Evolutionary conservation across 1,140 invertebrate genomes (phyloP).

Genomic region (Helicoverpa zea): DNA sequence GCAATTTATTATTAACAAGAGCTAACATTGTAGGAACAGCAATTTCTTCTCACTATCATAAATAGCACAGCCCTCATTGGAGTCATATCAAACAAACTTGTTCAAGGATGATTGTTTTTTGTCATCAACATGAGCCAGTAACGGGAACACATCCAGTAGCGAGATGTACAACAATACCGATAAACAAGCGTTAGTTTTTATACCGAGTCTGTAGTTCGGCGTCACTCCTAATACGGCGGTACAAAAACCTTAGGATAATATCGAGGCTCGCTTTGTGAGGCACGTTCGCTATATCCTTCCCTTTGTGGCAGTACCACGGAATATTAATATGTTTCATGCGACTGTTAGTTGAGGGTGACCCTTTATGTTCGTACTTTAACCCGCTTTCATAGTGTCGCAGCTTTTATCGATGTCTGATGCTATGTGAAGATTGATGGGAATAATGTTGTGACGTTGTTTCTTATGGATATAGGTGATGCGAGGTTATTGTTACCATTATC

Average conservation of each 20-base stretch:
- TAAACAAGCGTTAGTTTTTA: slow-evolving; percentile 47
- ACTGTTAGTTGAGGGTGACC: slow-evolving; percentile 8
- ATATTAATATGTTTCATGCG: slow-evolving; percentile 46
- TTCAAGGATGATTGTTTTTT: background rate
- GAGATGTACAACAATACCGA: slow-evolving; percentile 15
- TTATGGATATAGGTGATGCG: too few species aligned
- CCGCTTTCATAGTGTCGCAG: background rate
- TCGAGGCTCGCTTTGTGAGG: slow-evolving; percentile 69
- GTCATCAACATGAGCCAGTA: background rate
- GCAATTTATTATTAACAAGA: too few species aligned
- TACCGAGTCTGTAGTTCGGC: slow-evolving; percentile 57
- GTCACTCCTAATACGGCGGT: slow-evolving; percentile 65
- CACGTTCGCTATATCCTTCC: slow-evolving; percentile 75
- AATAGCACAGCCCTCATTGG: background rate
- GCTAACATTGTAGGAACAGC: background rate
- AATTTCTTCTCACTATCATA: background rate
- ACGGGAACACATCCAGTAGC: background rate
- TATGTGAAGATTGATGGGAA: too few species aligned
- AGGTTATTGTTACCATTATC: too few species aligned
- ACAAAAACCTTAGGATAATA: slow-evolving; percentile 71
- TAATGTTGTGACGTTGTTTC: too few species aligned
- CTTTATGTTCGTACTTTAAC: slow-evolving; percentile 10
- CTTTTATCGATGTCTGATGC: too few species aligned
- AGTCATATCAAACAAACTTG: background rate
- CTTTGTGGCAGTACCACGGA: slow-evolving; percentile 62